Conservation (phyloP, 2,113 vertebrate genomes). For the Mobula birostris region DNA sequence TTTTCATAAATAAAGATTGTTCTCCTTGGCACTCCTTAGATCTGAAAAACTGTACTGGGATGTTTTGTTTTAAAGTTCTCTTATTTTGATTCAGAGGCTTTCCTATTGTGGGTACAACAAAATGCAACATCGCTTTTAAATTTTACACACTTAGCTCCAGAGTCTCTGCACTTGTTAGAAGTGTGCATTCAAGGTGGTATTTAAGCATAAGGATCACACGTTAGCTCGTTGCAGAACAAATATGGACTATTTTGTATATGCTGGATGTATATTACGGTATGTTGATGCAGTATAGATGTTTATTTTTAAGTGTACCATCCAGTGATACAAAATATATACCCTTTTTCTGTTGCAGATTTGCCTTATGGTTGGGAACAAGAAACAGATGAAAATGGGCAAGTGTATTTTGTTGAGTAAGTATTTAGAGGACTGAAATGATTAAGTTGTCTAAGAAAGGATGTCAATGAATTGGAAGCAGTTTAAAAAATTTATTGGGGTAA, state of each 20-base stretch:
- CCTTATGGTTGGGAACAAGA: conserved; percentile 97
- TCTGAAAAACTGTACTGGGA: background rate
- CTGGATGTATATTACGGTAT: background rate
- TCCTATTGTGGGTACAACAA: background rate
- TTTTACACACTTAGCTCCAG: background rate
- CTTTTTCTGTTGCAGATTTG: conserved; percentile 60
- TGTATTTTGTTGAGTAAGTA: conserved; percentile 94
- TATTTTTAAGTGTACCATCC: background rate
- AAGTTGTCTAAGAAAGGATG: too few species aligned
- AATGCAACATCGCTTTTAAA: background rate
- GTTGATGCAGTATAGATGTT: background rate
- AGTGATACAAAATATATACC: background rate
- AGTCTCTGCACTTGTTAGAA: background rate
- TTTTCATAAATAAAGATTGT: background rate
- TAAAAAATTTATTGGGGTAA: background rate
- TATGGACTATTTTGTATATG: background rate
- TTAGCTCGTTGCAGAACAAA: background rate
- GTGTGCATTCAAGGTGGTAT: background rate
- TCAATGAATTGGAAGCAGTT: background rate
- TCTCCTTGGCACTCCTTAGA: background rate
- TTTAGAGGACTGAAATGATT: background rate
- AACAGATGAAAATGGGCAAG: conserved; percentile 81
- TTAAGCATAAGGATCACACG: background rate
- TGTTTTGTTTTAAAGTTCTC: too few species aligned
- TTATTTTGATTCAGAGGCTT: too few species aligned